Conservation (phyloP, 1,140 invertebrate genomes). For the Scaptomyza graminum region DNA sequence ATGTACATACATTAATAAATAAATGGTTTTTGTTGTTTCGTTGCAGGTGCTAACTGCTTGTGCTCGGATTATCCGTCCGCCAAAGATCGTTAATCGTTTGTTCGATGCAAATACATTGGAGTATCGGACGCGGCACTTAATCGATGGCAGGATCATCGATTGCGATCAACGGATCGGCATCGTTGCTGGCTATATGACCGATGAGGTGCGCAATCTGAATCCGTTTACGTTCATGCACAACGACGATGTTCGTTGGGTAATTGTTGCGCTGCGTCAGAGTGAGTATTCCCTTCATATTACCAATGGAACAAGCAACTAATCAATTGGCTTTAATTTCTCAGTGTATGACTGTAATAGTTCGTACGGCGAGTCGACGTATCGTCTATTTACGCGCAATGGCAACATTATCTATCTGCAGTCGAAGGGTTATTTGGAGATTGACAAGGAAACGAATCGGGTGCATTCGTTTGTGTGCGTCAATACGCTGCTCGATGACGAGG, state of each 20-base stretch:
- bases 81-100: slow-evolving; percentile 87
- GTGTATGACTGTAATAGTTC: slow-evolving; percentile 92
- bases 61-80: slow-evolving; percentile 87
- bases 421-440: slow-evolving; percentile 90
- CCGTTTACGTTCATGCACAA: slow-evolving; percentile 94
- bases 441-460: slow-evolving; percentile 88
- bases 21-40: not conserved
- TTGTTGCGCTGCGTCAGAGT: slow-evolving; percentile 93
- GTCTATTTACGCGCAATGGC: slow-evolving; percentile 90
- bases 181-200: slow-evolving; percentile 92
- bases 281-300: slow-evolving; percentile 82
- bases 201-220: slow-evolving; percentile 91
- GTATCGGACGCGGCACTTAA: slow-evolving; percentile 92
- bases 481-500: slow-evolving; percentile 89
- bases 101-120: slow-evolving; percentile 91
- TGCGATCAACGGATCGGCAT: slow-evolving; percentile 93
- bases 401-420: slow-evolving; percentile 92
- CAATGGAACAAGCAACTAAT: too few relatives aligned
- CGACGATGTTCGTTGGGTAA: slow-evolving; percentile 92
- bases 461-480: slow-evolving; percentile 94
- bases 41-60: slow-evolving; percentile 88
- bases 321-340: slow-evolving; percentile 72
- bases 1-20: not conserved
- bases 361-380: slow-evolving; percentile 91
- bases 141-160: slow-evolving; percentile 92